A percentile compares a stretch with the other conserved stretches of the same genome.
These are phyloP conservation scores for Trachythela sp. DNA, from an alignment of 64 coral and sea anemone genomes.

Conservation along the genomic window DNA sequence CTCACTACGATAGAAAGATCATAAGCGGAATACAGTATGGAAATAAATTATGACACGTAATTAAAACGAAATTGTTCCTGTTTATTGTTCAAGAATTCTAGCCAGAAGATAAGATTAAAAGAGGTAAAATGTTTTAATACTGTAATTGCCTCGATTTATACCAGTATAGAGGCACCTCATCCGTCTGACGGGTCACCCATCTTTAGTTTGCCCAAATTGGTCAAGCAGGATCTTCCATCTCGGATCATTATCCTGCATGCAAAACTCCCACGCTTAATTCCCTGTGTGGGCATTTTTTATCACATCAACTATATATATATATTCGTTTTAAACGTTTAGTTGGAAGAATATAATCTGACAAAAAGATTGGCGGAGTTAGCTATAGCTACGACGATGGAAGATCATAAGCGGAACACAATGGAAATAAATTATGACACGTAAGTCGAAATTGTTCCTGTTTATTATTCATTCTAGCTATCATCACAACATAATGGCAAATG, in stretches of 20 bases:
- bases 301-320: background rate
- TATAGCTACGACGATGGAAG: slow-evolving; percentile 74
- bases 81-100: slow-evolving; percentile 66
- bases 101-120: slow-evolving; percentile 70
- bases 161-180: no score
- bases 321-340: slow-evolving; percentile 20
- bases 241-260: no score
- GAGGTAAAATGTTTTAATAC: slow-evolving; percentile 58
- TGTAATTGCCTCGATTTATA: no score
- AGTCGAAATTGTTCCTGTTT: no score
- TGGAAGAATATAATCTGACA: slow-evolving; percentile 74
- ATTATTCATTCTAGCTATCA: no score
- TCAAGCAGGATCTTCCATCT: background rate
- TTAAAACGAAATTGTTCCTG: slow-evolving; percentile 67
- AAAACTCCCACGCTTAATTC: no score
- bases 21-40: slow-evolving; percentile 73
- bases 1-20: slow-evolving; percentile 72
- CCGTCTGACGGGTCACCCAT: no score
- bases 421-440: slow-evolving; percentile 67
- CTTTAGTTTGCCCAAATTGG: no score
- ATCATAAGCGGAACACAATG: slow-evolving; percentile 71
- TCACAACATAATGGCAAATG: no score
- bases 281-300: no score
- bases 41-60: slow-evolving; percentile 69
- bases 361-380: slow-evolving; percentile 82